A percentile compares a stretch with the other conserved stretches of the same genome.
Evolutionary conservation across 2,113 vertebrate species (phyloP).

Genomic region (Fulmarus glacialis): DNA sequence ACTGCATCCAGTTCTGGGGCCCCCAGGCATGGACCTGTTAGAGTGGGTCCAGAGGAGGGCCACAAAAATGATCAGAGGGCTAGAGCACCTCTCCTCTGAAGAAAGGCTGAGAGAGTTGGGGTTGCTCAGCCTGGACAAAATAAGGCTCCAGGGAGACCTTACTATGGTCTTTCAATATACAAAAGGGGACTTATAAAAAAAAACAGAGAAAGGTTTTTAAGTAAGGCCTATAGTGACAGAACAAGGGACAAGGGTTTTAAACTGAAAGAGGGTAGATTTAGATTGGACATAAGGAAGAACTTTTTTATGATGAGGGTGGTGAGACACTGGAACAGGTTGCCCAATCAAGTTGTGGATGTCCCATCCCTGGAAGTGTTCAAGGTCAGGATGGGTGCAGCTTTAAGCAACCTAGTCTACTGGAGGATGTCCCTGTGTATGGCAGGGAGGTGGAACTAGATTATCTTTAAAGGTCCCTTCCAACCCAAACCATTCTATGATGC

Average conservation of each 20-base stretch:
- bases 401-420: neutral
- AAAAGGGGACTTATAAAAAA: neutral
- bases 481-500: neutral
- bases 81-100: too few relatives aligned
- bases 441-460: neutral
- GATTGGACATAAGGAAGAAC: neutral
- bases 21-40: neutral
- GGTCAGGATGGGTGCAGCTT: neutral
- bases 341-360: neutral
- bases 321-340: neutral
- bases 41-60: neutral
- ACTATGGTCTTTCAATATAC: neutral
- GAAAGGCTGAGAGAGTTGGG: neutral
- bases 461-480: neutral
- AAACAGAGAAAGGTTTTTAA: neutral
- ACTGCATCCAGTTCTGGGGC: neutral
- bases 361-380: neutral
- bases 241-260: neutral
- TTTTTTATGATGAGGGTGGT: neutral
- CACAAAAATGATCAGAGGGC: too few relatives aligned
- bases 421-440: neutral
- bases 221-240: neutral
- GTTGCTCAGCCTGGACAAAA: neutral
- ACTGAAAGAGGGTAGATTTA: neutral
- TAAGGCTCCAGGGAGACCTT: neutral